These are phyloP conservation scores for Ptychadena robeensis DNA, from an alignment of 2,797 vertebrate genomes.

Conservation along the genomic window DNA sequence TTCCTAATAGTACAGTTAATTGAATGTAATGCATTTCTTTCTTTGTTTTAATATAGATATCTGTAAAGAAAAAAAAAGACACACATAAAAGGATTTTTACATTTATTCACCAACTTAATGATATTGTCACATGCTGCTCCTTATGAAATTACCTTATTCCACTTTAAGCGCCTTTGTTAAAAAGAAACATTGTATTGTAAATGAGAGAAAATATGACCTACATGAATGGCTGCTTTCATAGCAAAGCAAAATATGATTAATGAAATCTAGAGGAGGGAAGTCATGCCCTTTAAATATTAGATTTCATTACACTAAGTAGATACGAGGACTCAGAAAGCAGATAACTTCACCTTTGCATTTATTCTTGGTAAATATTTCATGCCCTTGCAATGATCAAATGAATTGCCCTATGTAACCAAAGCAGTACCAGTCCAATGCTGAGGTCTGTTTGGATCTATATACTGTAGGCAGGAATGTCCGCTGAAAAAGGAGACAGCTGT, in stretches of 20 bases:
- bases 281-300: constrained; percentile 69
- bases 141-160: background rate
- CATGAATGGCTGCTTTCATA: constrained; percentile 66
- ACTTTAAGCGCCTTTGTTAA: background rate
- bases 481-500: constrained; percentile 69
- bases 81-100: background rate
- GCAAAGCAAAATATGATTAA: constrained; percentile 63
- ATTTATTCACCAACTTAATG: background rate
- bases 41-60: background rate
- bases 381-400: constrained; percentile 65
- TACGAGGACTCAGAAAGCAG: constrained; percentile 66
- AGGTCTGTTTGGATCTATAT: constrained; percentile 67
- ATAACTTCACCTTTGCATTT: constrained; percentile 59
- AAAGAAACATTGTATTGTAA: constrained; percentile 39
- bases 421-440: constrained; percentile 60
- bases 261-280: constrained; percentile 65
- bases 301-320: constrained; percentile 68
- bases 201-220: constrained; percentile 65
- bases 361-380: constrained; percentile 63
- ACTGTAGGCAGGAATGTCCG: constrained; percentile 64
- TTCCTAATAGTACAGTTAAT: background rate
- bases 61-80: background rate
- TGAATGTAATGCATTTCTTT: background rate
- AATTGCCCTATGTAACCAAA: constrained; percentile 66
- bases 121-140: background rate